phyloP scores from a whole-genome alignment of 2,888 invertebrate species.

The Drosophila koepferae region DNA sequence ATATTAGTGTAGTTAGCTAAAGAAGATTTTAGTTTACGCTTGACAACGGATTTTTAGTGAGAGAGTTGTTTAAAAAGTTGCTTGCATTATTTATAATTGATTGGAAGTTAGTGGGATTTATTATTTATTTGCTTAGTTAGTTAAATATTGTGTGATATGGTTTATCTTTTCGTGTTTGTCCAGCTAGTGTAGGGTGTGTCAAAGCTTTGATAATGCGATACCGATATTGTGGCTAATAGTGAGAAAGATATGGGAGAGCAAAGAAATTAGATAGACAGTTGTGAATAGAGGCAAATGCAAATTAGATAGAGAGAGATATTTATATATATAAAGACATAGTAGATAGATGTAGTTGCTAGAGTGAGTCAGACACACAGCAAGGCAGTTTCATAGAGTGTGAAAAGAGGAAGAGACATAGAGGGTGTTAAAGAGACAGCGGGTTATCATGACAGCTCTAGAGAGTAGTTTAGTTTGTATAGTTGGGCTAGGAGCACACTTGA shows the following conservation, averaged over 20 bases:
- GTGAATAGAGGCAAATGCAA: constrained; percentile 47
- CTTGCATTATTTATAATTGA: constrained; percentile 31
- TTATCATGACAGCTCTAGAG: constrained; percentile 8
- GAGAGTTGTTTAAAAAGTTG: constrained; percentile 23
- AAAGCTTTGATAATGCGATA: constrained; percentile 85
- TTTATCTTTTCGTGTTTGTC: constrained; percentile 77
- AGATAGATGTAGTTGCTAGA: constrained; percentile 30
- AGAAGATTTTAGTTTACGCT: constrained; percentile 6
- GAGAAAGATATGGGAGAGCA: constrained; percentile 65
- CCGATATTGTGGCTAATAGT: constrained; percentile 84
- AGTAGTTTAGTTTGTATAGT: constrained; percentile 6
- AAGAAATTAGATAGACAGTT: constrained; percentile 64
- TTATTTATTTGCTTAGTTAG: constrained; percentile 40
- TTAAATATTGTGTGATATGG: constrained; percentile 42
- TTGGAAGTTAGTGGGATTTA: constrained; percentile 12
- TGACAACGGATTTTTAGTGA: constrained; percentile 8
- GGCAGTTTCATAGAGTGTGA: constrained; percentile 32
- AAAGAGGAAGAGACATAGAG: constrained; percentile 10
- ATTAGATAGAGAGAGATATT: constrained; percentile 18
- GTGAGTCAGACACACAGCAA: constrained; percentile 51
- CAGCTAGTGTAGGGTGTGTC: constrained; percentile 84
- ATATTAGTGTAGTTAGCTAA: constrained; percentile 3
- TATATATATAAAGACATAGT: constrained; percentile 9
- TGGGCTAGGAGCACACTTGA: constrained; percentile 2
- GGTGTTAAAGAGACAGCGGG: constrained; percentile 12